Base-by-base conservation (phyloP, 2,888 invertebrate genomes). In the Xestoiulus laeticollis region DNA sequence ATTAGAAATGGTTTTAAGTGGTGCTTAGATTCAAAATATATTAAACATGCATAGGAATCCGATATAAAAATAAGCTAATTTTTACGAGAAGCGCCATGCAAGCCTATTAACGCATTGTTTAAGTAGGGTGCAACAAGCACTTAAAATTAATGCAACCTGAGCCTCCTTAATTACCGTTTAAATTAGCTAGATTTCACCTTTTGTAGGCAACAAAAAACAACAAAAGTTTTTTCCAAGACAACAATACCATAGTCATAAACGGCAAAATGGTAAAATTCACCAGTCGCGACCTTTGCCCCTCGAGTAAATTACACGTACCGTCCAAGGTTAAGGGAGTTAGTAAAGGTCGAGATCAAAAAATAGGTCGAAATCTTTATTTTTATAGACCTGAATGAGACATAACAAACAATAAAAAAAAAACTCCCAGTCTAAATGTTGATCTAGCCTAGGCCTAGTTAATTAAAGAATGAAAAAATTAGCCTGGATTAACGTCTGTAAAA, bases 101-200 rank as follows among this genome's bases (percentile, higher is more conserved):
- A 38, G 38, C 38, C 38, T 38, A 38, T 38, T 8, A 38, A 38
- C 38, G 38, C 38, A 38, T 38, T 38, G 19, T 22, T 22, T 26
- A 68, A 68, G 22, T 22, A 26, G 59, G 59, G 59, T 22, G 59
- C 19, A 68, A 68, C 26, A 8, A 19, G 59, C 59, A 68, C 59
- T 68, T 68, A 68, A 48, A 68, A 68, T 26, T 68, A 68, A 68
- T 68, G 59, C 59, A 22, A 22, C 22, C 59, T 68, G 59, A 68
- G 59, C 59, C 59, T 68, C 59, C 22, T 68, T 68, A 68, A 68
- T 68, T 26, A 68, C 59, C 59, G 22, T 68, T 22, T 22, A 68
- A 68, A 68, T 68, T 68, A 68, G 59, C 59, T 19, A 1, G 10
- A 68, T 68, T 68, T 68, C 59, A 68, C 59, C 59, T 68, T n/a